phyloP scores from a whole-genome alignment of 2,888 invertebrate species.

The Neria commutata region DNA sequence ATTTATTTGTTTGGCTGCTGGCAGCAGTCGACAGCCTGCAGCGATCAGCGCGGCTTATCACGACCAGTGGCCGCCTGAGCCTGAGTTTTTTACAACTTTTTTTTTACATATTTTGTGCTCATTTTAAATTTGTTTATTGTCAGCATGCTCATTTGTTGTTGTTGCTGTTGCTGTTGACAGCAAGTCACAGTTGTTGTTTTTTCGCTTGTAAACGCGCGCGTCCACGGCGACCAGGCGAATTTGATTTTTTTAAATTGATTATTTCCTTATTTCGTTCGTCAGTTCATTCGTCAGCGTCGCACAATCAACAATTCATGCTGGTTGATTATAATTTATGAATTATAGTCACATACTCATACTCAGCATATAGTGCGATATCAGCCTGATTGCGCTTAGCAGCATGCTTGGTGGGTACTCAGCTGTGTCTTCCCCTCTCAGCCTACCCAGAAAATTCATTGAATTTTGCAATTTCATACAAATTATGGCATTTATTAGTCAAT shows the following conservation, averaged over 20 bases:
- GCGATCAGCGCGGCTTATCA: neutral
- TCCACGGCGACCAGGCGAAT: conserved; percentile 50
- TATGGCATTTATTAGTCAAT: too few species aligned
- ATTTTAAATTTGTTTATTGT: conserved; percentile 7
- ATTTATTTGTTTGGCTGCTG: neutral
- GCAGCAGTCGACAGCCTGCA: conserved; percentile 1
- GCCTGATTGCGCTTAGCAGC: too few species aligned
- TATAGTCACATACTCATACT: too few species aligned
- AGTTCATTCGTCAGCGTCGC: neutral
- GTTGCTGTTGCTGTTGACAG: neutral
- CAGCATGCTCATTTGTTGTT: conserved; percentile 2
- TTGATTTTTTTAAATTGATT: conserved; percentile 63
- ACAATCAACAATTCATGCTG: neutral
- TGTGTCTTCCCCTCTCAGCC: too few species aligned
- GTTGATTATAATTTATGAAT: neutral
- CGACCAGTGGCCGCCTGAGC: neutral
- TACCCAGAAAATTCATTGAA: too few species aligned
- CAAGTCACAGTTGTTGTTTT: conserved; percentile 1
- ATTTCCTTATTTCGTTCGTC: conserved; percentile 55
- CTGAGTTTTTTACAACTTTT: too few species aligned
- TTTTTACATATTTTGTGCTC: conserved; percentile 8
- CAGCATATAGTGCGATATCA: too few species aligned
- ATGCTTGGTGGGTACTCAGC: too few species aligned
- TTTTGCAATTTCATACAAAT: too few species aligned
- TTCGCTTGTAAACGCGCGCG: conserved; percentile 18